A percentile compares a stretch with the other conserved stretches of the same genome.
These are phyloP conservation scores for Lamprotornis superbus DNA, from an alignment of 2,113 vertebrate species.

Conservation along the genomic window DNA sequence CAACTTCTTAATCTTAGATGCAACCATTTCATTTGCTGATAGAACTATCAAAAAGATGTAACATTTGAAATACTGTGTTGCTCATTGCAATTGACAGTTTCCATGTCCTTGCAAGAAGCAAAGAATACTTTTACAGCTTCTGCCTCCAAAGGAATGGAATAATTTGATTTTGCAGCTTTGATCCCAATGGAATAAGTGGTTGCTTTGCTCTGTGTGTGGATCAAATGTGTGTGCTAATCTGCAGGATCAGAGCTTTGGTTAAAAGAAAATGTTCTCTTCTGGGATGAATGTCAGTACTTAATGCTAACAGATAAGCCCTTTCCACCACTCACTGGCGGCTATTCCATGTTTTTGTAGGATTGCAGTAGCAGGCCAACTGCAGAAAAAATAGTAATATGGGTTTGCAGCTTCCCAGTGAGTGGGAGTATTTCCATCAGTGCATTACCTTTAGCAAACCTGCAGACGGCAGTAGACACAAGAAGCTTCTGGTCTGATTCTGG, in stretches of 20 bases:
- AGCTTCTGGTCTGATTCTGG: neutral
- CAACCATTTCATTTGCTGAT: neutral
- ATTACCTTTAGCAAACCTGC: neutral
- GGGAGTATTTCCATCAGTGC: neutral
- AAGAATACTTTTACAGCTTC: neutral
- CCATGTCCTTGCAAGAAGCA: neutral
- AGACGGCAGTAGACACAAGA: neutral
- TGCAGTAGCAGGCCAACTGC: neutral
- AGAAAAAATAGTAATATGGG: neutral
- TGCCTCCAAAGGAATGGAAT: neutral
- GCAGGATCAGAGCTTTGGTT: neutral
- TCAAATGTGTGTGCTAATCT: neutral
- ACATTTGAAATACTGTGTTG: neutral
- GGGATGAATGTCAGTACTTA: neutral
- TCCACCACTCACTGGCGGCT: neutral
- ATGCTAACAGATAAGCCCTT: neutral
- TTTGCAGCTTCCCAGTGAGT: neutral
- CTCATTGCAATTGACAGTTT: neutral
- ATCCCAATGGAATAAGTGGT: neutral
- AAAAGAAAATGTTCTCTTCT: neutral
- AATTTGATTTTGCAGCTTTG: neutral
- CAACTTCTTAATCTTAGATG: neutral
- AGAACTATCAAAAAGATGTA: neutral
- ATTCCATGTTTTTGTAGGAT: neutral
- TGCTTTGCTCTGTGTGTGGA: neutral